Conservation (phyloP, 2,113 vertebrate genomes). For the Danio rerio region GRCz12tu NC_133199.1:31140501-31141000, state of each 20-base stretch:
- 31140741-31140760: slow-evolving; percentile 13
- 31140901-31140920: slow-evolving; percentile 36
- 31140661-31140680: slow-evolving; percentile 11
- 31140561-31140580: no score
- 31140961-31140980: slow-evolving; percentile 11
- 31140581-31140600: no score
- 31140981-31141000: slow-evolving; percentile 18
- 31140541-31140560: not conserved
- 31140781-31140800: slow-evolving; percentile 7
- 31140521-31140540: no score
- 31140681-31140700: not conserved
- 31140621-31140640: slow-evolving; percentile 16
- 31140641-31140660: slow-evolving; percentile 9
- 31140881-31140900: slow-evolving; percentile 30
- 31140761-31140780: slow-evolving; percentile 12
- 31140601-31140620: not conserved
- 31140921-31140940: slow-evolving; percentile 19
- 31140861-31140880: slow-evolving; percentile 3
- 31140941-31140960: not conserved
- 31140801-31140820: slow-evolving; percentile 45
- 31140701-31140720: slow-evolving; percentile 21
- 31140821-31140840: slow-evolving; percentile 26
- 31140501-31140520: no score
- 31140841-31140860: slow-evolving; percentile 15
- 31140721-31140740: slow-evolving; percentile 1